These are phyloP conservation scores for Radopholus similis DNA, from an alignment of 1,140 invertebrate genomes.

Conservation along the genomic window DNA sequence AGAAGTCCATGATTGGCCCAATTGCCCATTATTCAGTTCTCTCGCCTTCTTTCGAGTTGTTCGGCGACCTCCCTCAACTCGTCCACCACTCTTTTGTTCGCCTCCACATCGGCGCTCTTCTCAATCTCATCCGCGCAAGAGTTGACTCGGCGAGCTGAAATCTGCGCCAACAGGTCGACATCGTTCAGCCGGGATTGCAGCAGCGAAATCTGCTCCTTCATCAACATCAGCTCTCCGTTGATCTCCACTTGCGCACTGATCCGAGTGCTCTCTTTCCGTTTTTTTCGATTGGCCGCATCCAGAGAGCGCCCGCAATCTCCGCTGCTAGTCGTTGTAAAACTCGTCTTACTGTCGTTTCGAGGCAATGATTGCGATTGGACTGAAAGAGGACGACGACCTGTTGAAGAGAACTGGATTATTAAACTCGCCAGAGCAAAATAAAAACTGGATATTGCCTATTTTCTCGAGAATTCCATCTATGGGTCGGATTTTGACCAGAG, in stretches of 20 bases:
- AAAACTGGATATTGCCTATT: conserved; percentile 1
- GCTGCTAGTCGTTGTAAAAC: no score
- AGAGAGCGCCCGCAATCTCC: no score
- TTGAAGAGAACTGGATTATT: not conserved
- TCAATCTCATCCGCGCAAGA: not conserved
- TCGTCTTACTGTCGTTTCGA: no score
- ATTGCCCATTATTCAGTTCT: not conserved
- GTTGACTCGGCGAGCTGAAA: not conserved
- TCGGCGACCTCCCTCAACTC: not conserved
- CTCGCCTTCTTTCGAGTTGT: not conserved
- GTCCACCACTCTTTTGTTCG: not conserved
- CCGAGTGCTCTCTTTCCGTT: not conserved
- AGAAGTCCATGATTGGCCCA: not conserved
- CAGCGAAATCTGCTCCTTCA: conserved; percentile 32
- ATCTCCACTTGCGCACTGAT: not conserved
- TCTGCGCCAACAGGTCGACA: conserved; percentile 5
- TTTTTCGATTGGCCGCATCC: no score
- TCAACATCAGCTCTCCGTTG: no score
- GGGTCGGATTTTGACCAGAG: not conserved
- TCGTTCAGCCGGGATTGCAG: conserved; percentile 24
- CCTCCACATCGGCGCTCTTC: not conserved
- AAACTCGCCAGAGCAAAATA: not conserved
- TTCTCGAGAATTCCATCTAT: conserved; percentile 2
- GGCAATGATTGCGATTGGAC: no score
- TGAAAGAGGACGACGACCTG: no score